Evolutionary conservation across 2,888 invertebrate genomes (phyloP).

Genomic region (Epistrophe eligans): DNA sequence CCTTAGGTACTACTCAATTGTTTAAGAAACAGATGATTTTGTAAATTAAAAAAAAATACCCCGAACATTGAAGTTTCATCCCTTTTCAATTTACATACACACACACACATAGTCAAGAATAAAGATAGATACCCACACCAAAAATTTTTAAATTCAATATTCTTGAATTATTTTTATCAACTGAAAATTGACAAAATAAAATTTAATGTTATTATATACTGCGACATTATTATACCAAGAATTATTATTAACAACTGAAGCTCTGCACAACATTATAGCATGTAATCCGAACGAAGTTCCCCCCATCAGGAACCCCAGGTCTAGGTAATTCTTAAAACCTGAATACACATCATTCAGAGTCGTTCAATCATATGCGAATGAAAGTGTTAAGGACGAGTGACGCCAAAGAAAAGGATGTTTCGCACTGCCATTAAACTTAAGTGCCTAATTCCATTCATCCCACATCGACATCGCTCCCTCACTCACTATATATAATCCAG

Average conservation of each 20-base stretch:
- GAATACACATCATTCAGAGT: conserved; percentile 60
- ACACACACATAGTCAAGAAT: background rate
- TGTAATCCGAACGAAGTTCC: conserved; percentile 58
- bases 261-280: background rate
- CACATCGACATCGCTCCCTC: background rate
- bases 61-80: too few species aligned
- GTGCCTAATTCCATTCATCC: conserved; percentile 53
- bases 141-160: conserved; percentile 5
- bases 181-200: conserved; percentile 70
- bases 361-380: conserved; percentile 62
- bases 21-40: too few species aligned
- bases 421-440: conserved; percentile 72
- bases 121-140: background rate
- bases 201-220: conserved; percentile 68
- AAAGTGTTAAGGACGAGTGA: conserved; percentile 73
- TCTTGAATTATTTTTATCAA: conserved; percentile 48
- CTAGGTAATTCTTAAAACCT: background rate
- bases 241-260: conserved; percentile 44
- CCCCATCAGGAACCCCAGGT: background rate
- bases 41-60: too few species aligned
- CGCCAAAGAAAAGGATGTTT: conserved; percentile 67
- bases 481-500: background rate
- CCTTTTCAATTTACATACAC: background rate
- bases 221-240: conserved; percentile 41
- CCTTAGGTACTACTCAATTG: too few species aligned